phyloP scores from a whole-genome alignment of 2,797 vertebrate species.

The Peromyscus eremicus region DNA sequence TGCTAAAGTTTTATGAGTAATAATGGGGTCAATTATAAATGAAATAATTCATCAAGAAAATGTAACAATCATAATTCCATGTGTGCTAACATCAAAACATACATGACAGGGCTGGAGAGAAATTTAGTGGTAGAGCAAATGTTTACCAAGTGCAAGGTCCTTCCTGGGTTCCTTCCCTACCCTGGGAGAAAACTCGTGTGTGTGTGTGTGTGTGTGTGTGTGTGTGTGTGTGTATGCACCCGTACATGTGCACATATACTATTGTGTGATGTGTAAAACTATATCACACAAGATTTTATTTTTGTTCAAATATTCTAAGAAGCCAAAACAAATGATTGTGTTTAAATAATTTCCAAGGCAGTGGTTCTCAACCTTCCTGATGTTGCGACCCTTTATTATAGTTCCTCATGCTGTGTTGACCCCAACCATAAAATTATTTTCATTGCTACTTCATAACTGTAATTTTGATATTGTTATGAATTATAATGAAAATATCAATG shows the following conservation, averaged over 20 bases:
- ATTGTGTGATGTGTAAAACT: neutral
- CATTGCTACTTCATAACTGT: neutral
- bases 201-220: too few species aligned
- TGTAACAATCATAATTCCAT: neutral
- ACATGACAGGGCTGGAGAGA: neutral
- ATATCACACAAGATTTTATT: neutral
- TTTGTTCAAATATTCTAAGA: slow-evolving; percentile 3
- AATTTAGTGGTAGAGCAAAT: neutral
- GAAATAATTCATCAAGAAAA: slow-evolving; percentile 5
- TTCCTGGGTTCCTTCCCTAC: too few species aligned
- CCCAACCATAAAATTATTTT: neutral
- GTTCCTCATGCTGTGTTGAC: neutral
- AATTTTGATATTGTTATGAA: neutral
- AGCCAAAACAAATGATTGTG: slow-evolving; percentile 27
- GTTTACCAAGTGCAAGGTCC: neutral
- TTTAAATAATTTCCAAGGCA: slow-evolving; percentile 19
- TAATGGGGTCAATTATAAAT: neutral
- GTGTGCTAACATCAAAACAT: neutral
- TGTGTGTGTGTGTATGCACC: rapidly evolving
- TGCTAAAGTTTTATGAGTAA: slow-evolving; percentile 2
- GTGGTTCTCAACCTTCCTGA: neutral
- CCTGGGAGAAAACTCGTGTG: neutral
- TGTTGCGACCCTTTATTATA: neutral
- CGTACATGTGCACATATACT: neutral
- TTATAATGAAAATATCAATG: neutral